phyloP scores from a whole-genome alignment of 2,113 vertebrate genomes.

The Sinocyclocheilus anophthalmus region DNA sequence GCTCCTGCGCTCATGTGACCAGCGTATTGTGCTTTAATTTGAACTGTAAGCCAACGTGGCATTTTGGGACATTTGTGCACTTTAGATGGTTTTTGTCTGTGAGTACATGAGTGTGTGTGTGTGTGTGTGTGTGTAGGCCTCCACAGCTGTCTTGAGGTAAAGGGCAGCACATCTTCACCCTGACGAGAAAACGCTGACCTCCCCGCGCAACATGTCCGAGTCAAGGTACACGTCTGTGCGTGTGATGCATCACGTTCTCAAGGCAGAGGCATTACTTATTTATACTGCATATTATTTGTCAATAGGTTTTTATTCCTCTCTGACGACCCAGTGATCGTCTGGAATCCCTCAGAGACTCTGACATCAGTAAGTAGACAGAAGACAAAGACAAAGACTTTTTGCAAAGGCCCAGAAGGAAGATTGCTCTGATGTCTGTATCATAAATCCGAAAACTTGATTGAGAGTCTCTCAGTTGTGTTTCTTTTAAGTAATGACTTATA shows the following conservation, averaged over 20 bases:
- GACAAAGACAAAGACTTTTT: slow-evolving; percentile 55
- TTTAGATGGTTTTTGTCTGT: background rate
- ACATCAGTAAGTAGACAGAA: slow-evolving; percentile 68
- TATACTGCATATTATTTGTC: slow-evolving; percentile 73
- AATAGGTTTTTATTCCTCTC: slow-evolving; percentile 66
- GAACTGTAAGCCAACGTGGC: background rate
- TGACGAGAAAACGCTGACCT: slow-evolving; percentile 40
- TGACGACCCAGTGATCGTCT: slow-evolving; percentile 55
- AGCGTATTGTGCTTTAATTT: background rate
- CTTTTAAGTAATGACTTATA: background rate
- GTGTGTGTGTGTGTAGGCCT: background rate
- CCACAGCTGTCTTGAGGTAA: slow-evolving; percentile 31
- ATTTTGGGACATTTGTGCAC: background rate
- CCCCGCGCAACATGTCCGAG: slow-evolving; percentile 47
- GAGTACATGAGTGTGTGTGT: background rate
- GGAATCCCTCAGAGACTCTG: slow-evolving; percentile 63
- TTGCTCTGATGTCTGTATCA: background rate
- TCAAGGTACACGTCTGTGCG: slow-evolving; percentile 69
- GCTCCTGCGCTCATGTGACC: background rate
- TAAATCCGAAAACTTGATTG: background rate
- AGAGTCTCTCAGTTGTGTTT: background rate
- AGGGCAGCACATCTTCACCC: slow-evolving; percentile 7
- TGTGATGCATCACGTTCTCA: slow-evolving; percentile 58
- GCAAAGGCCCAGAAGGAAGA: background rate
- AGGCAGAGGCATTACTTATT: slow-evolving; percentile 72